Percentiles rank a stretch among this genome's conserved stretches.
Conservation (phyloP, 2,113 vertebrate species). For the Muntiacus muntjak region DNA sequence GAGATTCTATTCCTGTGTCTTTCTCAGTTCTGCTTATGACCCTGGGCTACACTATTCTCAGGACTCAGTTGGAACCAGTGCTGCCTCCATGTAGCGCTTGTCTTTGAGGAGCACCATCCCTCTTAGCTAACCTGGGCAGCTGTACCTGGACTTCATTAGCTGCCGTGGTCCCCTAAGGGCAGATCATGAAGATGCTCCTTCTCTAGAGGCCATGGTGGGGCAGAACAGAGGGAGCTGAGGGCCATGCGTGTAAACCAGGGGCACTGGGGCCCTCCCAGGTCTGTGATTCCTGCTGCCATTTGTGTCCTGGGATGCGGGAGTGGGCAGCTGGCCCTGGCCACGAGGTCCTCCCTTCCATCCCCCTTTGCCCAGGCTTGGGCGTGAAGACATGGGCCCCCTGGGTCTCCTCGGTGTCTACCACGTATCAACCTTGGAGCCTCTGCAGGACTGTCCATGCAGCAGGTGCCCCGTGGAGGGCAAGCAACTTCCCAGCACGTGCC, state of each 20-base stretch:
- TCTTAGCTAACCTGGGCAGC: not conserved
- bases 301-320: not conserved
- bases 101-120: conserved; percentile 27
- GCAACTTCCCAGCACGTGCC: conserved; percentile 71
- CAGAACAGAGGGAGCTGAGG: not conserved
- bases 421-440: not conserved
- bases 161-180: not conserved
- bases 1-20: conserved; percentile 62
- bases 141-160: not conserved
- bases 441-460: not conserved
- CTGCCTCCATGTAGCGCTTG: conserved; percentile 51
- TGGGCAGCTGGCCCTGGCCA: not conserved
- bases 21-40: conserved; percentile 50
- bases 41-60: conserved; percentile 57
- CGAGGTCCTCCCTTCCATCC: not conserved
- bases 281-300: not conserved
- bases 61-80: not conserved
- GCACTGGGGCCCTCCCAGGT: not conserved
- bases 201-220: not conserved
- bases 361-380: not conserved
- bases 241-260: not conserved
- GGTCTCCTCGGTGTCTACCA: not conserved
- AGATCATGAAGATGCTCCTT: not conserved
- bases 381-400: not conserved
- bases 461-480: not conserved